Evolutionary conservation across 2,113 vertebrate genomes (phyloP), one percentile per base, ranked within the genome.

Genomic region (Seriola aureovittata): DNA sequence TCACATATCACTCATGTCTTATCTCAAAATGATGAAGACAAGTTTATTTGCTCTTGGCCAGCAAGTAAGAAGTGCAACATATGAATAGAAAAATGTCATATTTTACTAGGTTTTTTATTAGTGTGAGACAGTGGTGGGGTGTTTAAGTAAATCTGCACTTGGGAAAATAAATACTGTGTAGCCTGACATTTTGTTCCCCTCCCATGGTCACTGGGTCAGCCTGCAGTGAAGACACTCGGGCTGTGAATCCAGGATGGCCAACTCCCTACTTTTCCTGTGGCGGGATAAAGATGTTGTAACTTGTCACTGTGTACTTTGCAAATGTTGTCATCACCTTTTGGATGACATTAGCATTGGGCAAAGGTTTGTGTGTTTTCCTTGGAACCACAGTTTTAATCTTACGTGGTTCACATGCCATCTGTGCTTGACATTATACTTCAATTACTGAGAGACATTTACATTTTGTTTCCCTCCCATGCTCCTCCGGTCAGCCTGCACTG

Each of bases 241-340:
- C n/a, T 36, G 8, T 42, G 69, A 17, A 38, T 67, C 36, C 60
- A 34, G 77, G 59, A 76, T 9, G 19, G 42, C 1, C 42, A 11
- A 4, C 23, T 46, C 21, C 55, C 67, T 0, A 4, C 2, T 3
- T 36, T 54, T 78, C 85, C 85, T 80, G 55, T 17, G 8, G 1
- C 48, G 54, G 69, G 73, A 71, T 70, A 36, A 32, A 54, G 58
- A 42, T 44, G 46, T 42, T 52, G 4, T 13, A n/a, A 40, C 46
- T 14, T 57, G 57, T 44, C 67, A 63, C 9, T 6, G 3, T 55
- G 1, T 17, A 0, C 1, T 40, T n/a, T 34, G 44, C 2, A 8
- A 9, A 1, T 6, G 10, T 3, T 36, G 8, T 38, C 25, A 64
- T 6, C 1, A 12, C 13, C 4, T 3, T 29, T 1, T 12, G 1